Percentiles rank a stretch among this genome's conserved stretches.
Conservation (phyloP, 1,140 invertebrate genomes). For the Nasonia giraulti region DNA sequence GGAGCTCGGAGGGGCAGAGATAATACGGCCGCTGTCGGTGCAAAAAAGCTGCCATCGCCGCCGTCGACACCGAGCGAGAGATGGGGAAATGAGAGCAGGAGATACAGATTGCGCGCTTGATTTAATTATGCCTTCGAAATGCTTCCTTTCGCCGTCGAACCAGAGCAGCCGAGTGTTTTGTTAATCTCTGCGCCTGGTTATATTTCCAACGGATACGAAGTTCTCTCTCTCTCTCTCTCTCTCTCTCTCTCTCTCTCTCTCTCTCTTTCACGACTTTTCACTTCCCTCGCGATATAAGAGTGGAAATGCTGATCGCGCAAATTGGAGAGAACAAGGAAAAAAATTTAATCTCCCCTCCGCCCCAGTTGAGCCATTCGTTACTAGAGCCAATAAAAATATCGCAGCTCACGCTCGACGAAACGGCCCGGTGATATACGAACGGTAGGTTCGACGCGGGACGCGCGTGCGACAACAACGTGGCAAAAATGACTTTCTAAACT, state of each 20-base stretch:
- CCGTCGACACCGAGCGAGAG: too few species aligned
- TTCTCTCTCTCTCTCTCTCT: too few species aligned
- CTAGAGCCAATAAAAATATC: background rate
- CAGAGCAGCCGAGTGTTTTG: too few species aligned
- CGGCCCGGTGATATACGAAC: background rate
- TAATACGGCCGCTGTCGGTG: background rate
- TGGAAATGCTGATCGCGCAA: background rate
- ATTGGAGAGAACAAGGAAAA: background rate
- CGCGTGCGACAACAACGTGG: background rate
- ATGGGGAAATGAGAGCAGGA: too few species aligned
- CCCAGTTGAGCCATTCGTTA: background rate
- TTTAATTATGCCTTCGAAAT: slow-evolving; percentile 7
- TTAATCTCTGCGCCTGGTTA: too few species aligned
- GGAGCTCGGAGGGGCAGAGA: background rate
- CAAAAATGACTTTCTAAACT: background rate
- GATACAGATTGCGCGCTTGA: too few species aligned
- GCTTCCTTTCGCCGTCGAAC: background rate
- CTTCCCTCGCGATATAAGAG: too few species aligned
- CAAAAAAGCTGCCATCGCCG: too few species aligned
- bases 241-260: too few species aligned
- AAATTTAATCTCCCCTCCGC: background rate
- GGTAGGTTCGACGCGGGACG: background rate
- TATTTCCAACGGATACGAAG: too few species aligned
- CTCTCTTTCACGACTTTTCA: too few species aligned
- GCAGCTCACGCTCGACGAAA: background rate